Conservation (phyloP, 2,113 vertebrate species). For the Neodon shergylaensis region DNA sequence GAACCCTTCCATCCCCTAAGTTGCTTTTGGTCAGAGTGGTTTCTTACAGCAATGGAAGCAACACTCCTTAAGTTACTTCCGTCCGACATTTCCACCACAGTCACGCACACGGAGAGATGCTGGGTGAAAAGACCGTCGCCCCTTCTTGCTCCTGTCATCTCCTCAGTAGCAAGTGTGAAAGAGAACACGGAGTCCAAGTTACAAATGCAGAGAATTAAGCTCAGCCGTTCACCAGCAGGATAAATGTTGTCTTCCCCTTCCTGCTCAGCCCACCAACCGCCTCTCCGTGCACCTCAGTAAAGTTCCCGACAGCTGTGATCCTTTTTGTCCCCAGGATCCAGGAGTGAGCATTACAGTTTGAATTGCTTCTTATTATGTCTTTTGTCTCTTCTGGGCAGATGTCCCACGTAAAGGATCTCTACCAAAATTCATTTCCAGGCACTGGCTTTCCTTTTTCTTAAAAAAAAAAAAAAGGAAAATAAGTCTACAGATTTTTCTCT, state of each 20-base stretch:
- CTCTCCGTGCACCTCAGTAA: rapidly evolving
- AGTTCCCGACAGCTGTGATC: background rate
- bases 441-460: constrained; percentile 61
- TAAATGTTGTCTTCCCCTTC: background rate
- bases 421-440: constrained; percentile 63
- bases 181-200: background rate
- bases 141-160: rapidly evolving
- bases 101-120: background rate
- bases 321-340: background rate
- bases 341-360: background rate
- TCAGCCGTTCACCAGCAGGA: rapidly evolving
- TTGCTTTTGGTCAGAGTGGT: background rate
- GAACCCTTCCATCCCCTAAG: background rate
- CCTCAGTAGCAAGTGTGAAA: rapidly evolving
- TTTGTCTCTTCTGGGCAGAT: constrained; percentile 54
- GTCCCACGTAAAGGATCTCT: constrained; percentile 53
- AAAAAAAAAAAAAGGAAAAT: constrained; percentile 56
- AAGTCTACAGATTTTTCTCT: constrained; percentile 68
- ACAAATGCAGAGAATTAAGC: background rate
- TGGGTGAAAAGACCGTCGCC: rapidly evolving
- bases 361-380: constrained; percentile 42
- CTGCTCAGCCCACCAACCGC: background rate
- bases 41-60: background rate
- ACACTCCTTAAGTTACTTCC: background rate
- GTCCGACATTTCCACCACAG: too few species aligned